A percentile compares a stretch with the other conserved stretches of the same genome.
Evolutionary conservation across 2,888 invertebrate species (phyloP).

Genomic region (Chalcosyrphus nemorum): DNA sequence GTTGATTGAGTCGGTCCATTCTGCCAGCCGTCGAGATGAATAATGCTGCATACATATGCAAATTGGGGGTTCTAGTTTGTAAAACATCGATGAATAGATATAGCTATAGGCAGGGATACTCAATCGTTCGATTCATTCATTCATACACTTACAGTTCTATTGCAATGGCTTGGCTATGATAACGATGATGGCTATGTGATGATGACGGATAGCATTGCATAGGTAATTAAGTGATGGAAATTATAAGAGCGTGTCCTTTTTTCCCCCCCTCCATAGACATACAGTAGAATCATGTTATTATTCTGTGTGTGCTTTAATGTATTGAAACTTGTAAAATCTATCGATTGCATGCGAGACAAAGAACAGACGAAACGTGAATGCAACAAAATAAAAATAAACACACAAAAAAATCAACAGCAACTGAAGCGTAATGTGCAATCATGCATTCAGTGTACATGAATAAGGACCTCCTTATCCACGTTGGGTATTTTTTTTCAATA

Average conservation of each 20-base stretch:
- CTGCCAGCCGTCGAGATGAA: not conserved
- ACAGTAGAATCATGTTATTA: not conserved
- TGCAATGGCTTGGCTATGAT: not conserved
- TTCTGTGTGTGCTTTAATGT: slow-evolving; percentile 1
- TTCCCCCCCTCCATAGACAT: too few species aligned
- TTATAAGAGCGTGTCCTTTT: not conserved
- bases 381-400: not conserved
- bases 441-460: not conserved
- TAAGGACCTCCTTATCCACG: slow-evolving; percentile 10
- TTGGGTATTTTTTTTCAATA: not conserved
- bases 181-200: not conserved
- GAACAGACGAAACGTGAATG: not conserved
- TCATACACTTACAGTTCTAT: not conserved
- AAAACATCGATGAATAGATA: slow-evolving; percentile 14
- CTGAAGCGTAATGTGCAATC: slow-evolving; percentile 11
- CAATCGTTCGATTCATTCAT: not conserved
- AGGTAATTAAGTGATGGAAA: slow-evolving; percentile 10
- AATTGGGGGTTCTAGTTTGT: slow-evolving; percentile 25
- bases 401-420: not conserved
- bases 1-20: not conserved
- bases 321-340: not conserved
- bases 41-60: not conserved
- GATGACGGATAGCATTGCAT: slow-evolving; percentile 15
- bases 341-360: not conserved
- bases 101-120: not conserved